Percentiles rank a stretch among this genome's conserved stretches.
Evolutionary conservation across 1,140 invertebrate species (phyloP).

Genomic region (Branchinecta lindahli): DNA sequence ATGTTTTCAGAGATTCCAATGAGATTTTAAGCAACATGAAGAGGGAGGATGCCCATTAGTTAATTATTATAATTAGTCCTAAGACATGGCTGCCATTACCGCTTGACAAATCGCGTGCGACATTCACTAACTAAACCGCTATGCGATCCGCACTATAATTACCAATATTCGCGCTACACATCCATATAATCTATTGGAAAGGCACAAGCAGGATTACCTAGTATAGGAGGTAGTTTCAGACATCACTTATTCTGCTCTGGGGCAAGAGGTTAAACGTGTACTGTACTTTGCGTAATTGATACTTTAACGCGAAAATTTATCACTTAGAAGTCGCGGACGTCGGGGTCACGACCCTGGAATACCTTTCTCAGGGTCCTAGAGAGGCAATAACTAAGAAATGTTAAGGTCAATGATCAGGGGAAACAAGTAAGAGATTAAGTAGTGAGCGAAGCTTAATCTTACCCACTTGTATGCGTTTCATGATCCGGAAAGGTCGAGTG

Average conservation of each 20-base stretch:
- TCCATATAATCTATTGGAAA: slow-evolving; percentile 1
- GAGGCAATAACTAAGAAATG: too few relatives aligned
- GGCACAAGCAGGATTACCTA: neutral
- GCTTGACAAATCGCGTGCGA: slow-evolving; percentile 7
- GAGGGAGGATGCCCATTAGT: neutral
- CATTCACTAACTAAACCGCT: neutral
- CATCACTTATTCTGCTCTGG: neutral
- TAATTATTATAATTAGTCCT: neutral
- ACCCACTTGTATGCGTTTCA: too few relatives aligned
- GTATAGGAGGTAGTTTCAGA: neutral
- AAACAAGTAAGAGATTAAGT: too few relatives aligned
- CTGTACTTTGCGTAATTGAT: neutral
- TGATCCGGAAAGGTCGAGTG: too few relatives aligned
- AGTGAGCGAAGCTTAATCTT: too few relatives aligned
- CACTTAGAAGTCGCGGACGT: neutral
- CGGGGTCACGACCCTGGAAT: slow-evolving; percentile 1
- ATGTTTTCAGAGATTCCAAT: too few relatives aligned
- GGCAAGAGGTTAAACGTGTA: neutral
- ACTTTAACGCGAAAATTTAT: slow-evolving; percentile 9
- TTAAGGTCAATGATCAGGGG: too few relatives aligned
- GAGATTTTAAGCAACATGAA: neutral
- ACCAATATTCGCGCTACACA: neutral
- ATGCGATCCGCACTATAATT: neutral
- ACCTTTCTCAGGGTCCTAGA: neutral
- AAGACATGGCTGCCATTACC: neutral